Conservation (phyloP, 2,888 invertebrate genomes). For the Erebia aethiops region DNA sequence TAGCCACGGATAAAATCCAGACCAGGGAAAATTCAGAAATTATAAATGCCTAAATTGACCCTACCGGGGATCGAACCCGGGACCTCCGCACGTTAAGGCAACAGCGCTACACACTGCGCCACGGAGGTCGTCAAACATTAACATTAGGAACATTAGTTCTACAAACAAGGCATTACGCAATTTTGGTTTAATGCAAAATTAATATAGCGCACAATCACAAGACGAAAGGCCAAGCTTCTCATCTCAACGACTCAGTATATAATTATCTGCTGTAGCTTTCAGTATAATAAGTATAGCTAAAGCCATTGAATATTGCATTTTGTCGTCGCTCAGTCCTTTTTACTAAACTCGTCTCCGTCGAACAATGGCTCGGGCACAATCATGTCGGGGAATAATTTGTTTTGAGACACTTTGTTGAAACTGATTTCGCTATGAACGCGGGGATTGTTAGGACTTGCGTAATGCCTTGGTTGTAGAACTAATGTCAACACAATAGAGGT, state of each 20-base stretch:
- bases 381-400: slow-evolving; percentile 42
- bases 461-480: neutral
- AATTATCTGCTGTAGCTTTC: neutral
- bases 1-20: too few relatives aligned
- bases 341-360: slow-evolving; percentile 59
- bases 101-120: too few relatives aligned
- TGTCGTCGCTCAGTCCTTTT: slow-evolving; percentile 54
- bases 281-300: slow-evolving; percentile 23
- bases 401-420: slow-evolving; percentile 35
- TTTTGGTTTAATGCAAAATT: too few relatives aligned
- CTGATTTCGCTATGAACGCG: slow-evolving; percentile 27
- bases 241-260: slow-evolving; percentile 22
- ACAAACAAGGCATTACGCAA: slow-evolving; percentile 2
- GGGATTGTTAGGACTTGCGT: slow-evolving; percentile 6
- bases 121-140: too few relatives aligned
- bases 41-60: too few relatives aligned
- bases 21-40: too few relatives aligned
- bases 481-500: neutral
- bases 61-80: too few relatives aligned
- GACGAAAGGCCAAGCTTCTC: slow-evolving; percentile 19
- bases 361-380: slow-evolving; percentile 51
- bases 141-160: neutral
- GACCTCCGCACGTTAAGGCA: too few relatives aligned
- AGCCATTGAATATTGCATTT: slow-evolving; percentile 53
- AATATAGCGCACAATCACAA: slow-evolving; percentile 6